Evolutionary conservation across 2,797 vertebrate species (phyloP).

Genomic region (Phaenicophaeus curvirostris): DNA sequence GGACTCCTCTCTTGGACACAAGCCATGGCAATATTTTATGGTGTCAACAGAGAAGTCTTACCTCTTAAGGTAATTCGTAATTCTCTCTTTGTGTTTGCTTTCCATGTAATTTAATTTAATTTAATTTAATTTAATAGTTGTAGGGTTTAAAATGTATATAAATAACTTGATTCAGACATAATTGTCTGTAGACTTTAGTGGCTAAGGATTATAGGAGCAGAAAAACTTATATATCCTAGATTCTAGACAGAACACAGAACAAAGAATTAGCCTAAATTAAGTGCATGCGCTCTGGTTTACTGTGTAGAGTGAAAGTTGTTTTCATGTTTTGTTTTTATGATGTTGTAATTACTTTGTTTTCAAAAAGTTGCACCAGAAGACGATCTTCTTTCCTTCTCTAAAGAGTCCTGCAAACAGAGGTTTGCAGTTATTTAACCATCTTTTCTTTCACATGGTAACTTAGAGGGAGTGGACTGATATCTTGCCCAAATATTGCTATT

Average conservation of each 20-base stretch:
- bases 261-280: background rate
- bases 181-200: background rate
- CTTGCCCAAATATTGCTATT: background rate
- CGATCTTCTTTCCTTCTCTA: background rate
- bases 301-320: background rate
- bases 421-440: background rate
- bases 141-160: background rate
- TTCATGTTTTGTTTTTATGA: background rate
- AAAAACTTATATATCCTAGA: background rate
- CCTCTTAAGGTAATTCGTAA: slow-evolving; percentile 77
- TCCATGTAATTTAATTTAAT: background rate
- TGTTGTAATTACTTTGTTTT: background rate
- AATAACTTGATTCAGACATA: background rate
- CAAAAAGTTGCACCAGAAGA: background rate
- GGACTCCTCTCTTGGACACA: slow-evolving; percentile 82
- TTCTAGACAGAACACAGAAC: background rate
- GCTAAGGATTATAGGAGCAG: background rate
- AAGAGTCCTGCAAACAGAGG: background rate
- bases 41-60: slow-evolving; percentile 79
- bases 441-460: background rate
- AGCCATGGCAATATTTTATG: slow-evolving; percentile 80
- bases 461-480: background rate
- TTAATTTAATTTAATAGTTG: background rate
- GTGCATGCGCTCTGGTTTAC: background rate
- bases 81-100: background rate